Evolutionary conservation across 2,113 vertebrate species (phyloP), one percentile per base, ranked within the genome.

Genomic region (Penelope pileata): DNA sequence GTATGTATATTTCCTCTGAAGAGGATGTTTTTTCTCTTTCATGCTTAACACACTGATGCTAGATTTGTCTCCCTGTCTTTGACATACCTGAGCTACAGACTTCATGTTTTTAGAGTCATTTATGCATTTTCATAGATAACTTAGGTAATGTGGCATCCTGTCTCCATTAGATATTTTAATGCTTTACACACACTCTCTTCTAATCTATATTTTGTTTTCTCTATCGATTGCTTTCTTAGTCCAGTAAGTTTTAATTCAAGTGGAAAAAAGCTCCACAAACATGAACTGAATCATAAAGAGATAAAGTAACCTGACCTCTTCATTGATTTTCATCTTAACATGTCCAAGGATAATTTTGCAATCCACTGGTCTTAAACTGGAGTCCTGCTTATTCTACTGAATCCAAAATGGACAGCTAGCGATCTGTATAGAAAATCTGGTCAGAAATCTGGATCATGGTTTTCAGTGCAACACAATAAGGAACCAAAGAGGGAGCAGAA

Each of bases 401-500:
- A 58, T 58, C 32, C 7, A 22, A 58, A 58, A 58, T 34, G n/a
- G n/a, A 9, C 58, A 59, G 18, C n/a, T 59, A 36, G 58, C 21
- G 23, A 59, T 59, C 58, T 36, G 58, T 7, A 59, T 34, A 24
- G 58, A 58, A 88, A 94, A 62, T 40, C 19, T 53, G 23, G 8
- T 60, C 19, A 23, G 32, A 12, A 53, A n/a, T n/a, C n/a, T n/a
- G n/a, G n/a, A n/a, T n/a, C n/a, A n/a, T n/a, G n/a, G n/a, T n/a
- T n/a, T n/a, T n/a, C n/a, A n/a, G n/a, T 70, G 7, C 66, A 36
- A 69, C 9, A 60, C 1, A 60, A 5, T 13, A 0, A 0, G 10
- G 27, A 78, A 78, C 12, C 3, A 86, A 66, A 86, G 12, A 62
- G 6, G 15, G 45, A 3, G 4, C 60, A 78, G 24, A 47, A 42